Base-by-base conservation (phyloP, 2,888 invertebrate species). In the Acanthosoma haemorrhoidale region DNA sequence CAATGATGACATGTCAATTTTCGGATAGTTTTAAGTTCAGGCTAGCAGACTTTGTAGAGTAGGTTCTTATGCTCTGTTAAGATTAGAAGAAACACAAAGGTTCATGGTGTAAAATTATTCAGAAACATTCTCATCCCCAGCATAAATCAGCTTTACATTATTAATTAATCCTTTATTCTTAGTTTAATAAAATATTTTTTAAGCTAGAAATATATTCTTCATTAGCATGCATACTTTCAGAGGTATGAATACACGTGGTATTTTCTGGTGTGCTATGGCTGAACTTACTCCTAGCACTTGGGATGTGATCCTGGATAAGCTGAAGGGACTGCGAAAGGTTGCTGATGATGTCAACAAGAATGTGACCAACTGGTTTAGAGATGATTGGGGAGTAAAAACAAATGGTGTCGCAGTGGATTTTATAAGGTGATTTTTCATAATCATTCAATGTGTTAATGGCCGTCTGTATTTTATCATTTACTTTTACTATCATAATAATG, bases 271-370 rank as follows among this genome's bases (percentile, higher is more conserved):
- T 0, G 85, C 88, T 8, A 90, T 90, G 90, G 88, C 89, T 0
- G 88, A 90, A 79, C 82, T 89, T 59, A 90, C 90, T 0, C 88
- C 89, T 0, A 85, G 84, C 41, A 82, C 86, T 0, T 79, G 85
- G 34, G 87, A 88, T 75, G 84, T 89, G 18, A 78, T 75, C 9
- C 51, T 67, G 15, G 71, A 75, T 51, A 70, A 72, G 34, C 68
- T 66, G 18, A 69, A 73, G 11, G 87, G 86, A 16, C 79, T 90
- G 29, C 80, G 88, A 31, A 81, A 83, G 61, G 84, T 87, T 79
- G 89, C 90, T 0, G 84, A 89, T 68, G 80, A 79, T 1, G 85
- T 88, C 13, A 92, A 92, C 80, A 83, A 86, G 38, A 86, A 89
- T 76, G 83, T 92, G 0, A 87, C 88, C 0, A 81, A 82, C 32